Conservation (phyloP, 1,140 invertebrate species). For the Drosophila pectinifera region DNA sequence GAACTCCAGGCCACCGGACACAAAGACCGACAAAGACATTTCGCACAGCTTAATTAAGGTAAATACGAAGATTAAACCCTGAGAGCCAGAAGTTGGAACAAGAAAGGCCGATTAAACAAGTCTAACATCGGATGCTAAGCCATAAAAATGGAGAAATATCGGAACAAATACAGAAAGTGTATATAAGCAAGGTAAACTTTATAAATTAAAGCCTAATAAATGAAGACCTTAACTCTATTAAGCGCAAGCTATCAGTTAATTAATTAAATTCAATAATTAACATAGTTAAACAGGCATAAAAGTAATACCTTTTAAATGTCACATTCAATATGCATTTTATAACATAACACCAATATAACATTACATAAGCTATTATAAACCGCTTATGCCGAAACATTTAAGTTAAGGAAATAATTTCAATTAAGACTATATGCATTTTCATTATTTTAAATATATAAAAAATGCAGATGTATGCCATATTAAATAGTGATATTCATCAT, state of each 20-base stretch:
- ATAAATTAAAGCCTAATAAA: no score
- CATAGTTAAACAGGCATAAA: no score
- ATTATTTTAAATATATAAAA: neutral
- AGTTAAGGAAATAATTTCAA: neutral
- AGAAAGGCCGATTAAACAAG: neutral
- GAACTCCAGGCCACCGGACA: neutral
- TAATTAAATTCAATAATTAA: no score
- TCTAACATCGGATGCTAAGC: neutral
- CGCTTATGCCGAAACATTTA: no score
- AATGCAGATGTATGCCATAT: neutral
- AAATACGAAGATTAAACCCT: slow-evolving; percentile 20
- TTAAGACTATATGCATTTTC: neutral
- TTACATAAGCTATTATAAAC: no score
- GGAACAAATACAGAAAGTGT: neutral
- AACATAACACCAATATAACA: no score
- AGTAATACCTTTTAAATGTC: no score
- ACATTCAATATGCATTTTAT: no score
- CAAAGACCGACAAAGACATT: slow-evolving; percentile 15
- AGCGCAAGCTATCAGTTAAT: no score
- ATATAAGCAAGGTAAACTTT: neutral
- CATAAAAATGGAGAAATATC: neutral
- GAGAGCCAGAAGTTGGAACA: neutral
- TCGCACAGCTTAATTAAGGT: slow-evolving; percentile 28
- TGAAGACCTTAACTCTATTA: neutral
- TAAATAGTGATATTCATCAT: no score